Evolutionary conservation across 2,113 vertebrate species (phyloP).

Genomic region (Hemicordylus capensis): DNA sequence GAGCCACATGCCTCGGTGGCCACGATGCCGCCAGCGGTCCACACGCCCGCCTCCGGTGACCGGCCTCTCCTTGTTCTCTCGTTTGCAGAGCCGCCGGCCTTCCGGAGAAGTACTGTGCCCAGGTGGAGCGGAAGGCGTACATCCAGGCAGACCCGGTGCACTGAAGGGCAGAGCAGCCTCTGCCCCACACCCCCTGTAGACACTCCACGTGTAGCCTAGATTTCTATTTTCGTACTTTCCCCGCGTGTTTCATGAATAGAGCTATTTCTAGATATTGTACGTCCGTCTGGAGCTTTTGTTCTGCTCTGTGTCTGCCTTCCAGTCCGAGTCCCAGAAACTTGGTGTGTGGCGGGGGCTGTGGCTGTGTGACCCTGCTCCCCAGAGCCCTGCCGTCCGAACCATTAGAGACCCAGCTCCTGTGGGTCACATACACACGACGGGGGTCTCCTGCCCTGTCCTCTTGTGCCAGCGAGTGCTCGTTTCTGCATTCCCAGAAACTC

Average conservation of each 20-base stretch:
- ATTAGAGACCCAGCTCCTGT: background rate
- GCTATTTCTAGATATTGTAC: conserved; percentile 1
- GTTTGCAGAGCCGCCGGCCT: conserved; percentile 80
- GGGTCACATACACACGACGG: background rate
- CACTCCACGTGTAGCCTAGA: background rate
- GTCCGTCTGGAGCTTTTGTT: accelerated
- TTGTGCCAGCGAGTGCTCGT: background rate
- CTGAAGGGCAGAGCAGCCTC: conserved; percentile 6
- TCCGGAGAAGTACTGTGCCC: conserved; percentile 84
- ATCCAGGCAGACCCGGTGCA: conserved; percentile 15
- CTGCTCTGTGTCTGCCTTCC: no score
- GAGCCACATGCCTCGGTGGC: background rate
- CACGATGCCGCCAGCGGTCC: no score
- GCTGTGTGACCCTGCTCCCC: no score
- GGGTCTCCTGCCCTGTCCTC: no score
- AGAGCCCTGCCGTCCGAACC: background rate
- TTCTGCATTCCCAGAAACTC: background rate
- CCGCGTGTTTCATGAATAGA: background rate
- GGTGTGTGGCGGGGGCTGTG: no score
- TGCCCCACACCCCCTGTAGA: accelerated
- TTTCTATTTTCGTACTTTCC: background rate
- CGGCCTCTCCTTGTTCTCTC: background rate
- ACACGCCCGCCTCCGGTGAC: accelerated
- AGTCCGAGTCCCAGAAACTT: no score
- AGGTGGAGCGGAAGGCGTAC: conserved; percentile 78